These are phyloP conservation scores for Rhorus exstirpatorius DNA, from an alignment of 2,888 invertebrate genomes.

Conservation along the genomic window DNA sequence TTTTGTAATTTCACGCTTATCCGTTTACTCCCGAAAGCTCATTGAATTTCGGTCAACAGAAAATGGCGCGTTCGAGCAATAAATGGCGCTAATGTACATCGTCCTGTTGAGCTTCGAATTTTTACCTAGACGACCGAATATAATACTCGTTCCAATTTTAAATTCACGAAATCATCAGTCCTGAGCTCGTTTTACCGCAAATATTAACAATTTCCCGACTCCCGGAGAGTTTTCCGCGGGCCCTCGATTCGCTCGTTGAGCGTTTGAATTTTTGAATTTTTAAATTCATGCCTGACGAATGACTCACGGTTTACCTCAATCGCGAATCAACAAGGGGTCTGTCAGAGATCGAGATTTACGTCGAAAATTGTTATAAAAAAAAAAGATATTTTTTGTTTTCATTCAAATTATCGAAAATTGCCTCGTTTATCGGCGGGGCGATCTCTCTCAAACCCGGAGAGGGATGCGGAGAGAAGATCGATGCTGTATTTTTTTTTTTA, in stretches of 20 bases:
- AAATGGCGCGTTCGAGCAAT: slow-evolving; percentile 85
- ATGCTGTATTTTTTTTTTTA: not conserved
- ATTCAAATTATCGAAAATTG: not conserved
- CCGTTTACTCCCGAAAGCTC: not conserved
- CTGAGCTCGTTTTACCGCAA: not conserved
- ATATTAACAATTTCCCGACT: not conserved
- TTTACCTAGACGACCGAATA: slow-evolving; percentile 76
- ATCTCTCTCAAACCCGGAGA: too few relatives aligned
- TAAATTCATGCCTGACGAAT: slow-evolving; percentile 78
- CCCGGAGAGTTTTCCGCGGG: not conserved
- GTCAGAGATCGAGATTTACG: not conserved
- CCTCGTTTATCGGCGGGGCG: not conserved
- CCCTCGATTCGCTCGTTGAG: slow-evolving; percentile 20
- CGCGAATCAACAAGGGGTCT: not conserved
- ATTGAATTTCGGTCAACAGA: slow-evolving; percentile 78
- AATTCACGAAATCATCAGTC: slow-evolving; percentile 7
- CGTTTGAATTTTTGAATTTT: slow-evolving; percentile 86
- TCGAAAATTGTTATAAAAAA: not conserved
- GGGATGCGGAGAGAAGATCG: not conserved
- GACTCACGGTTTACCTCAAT: slow-evolving; percentile 45
- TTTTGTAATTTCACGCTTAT: not conserved
- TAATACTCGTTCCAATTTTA: slow-evolving; percentile 68
- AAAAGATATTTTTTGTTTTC: not conserved
- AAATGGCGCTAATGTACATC: slow-evolving; percentile 85
- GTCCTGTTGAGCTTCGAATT: slow-evolving; percentile 75